Base-by-base conservation (phyloP, 37 sponge, comb jelly and placozoan species). In the Corticium candelabrum region DNA sequence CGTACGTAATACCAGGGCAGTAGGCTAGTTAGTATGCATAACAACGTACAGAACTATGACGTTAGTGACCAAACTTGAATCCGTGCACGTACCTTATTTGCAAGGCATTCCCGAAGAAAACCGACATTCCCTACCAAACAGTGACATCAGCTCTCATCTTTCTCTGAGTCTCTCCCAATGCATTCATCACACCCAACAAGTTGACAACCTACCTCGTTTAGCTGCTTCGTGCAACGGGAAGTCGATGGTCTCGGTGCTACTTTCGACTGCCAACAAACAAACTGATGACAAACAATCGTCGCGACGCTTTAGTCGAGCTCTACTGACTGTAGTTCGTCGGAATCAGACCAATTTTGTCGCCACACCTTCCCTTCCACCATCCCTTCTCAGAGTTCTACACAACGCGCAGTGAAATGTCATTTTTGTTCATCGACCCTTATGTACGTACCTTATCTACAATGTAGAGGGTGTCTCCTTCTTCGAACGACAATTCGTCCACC, bases 201-300 rank as follows among this genome's bases (percentile, higher is more conserved):
- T n/a, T n/a, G n/a, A n/a, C n/a, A n/a, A 37, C 84, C 27, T 70
- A 82, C 90, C 96, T 83, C 98, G 79, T 81, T 97, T 97, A 1
- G 98, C 94, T 7, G 98, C 94, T 70, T 97, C 98, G 62, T 97
- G 98, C 0, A 97, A 77, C n/a, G 94, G 94, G 78, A 93, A 93
- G 1, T 90, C 92, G 41, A 97, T 90, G 31, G 91, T 84, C 21
- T 75, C 21, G 38, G 81, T 35, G 76, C 81, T 37, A 5, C 57
- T 21, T 69, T 27, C 34, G 37, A 76, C 35, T 75, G 0, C 2
- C 21, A n/a, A 76, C 76, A 35, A 77, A 82, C 37, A 76, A 69
- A 76, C 34, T 30, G 2, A 0, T 4, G 1, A 11, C 3, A 41
- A 70, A 70, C 73, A 70, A 4, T 29, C n/a, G n/a, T n/a, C n/a